phyloP scores from a whole-genome alignment of 2,888 invertebrate genomes.

The Drymonia ruficornis region DNA sequence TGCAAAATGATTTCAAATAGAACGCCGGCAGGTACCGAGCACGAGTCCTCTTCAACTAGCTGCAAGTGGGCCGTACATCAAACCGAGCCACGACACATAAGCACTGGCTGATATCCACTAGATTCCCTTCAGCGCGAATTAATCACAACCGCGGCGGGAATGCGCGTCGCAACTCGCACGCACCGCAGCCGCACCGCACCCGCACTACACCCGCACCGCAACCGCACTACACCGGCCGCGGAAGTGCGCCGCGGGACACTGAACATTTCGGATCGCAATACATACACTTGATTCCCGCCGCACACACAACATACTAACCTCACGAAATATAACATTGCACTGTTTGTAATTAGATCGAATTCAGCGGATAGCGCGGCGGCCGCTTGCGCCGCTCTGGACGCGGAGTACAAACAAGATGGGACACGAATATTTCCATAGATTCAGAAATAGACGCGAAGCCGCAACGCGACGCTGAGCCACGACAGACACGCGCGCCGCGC shows the following conservation, averaged over 20 bases:
- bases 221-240: slow-evolving; percentile 36
- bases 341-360: slow-evolving; percentile 22
- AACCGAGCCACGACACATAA: neutral
- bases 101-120: slow-evolving; percentile 1
- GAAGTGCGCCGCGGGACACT: slow-evolving; percentile 46
- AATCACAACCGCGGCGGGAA: neutral
- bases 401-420: slow-evolving; percentile 52
- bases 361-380: slow-evolving; percentile 11
- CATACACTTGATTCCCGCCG: slow-evolving; percentile 42
- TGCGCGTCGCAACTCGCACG: neutral
- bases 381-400: slow-evolving; percentile 35
- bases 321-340: slow-evolving; percentile 6
- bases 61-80: neutral
- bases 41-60: neutral
- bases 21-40: neutral
- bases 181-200: neutral
- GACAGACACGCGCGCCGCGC: slow-evolving; percentile 17
- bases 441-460: slow-evolving; percentile 61
- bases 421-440: slow-evolving; percentile 69
- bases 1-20: no score
- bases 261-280: slow-evolving; percentile 28
- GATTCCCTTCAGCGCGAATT: neutral
- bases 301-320: slow-evolving; percentile 28
- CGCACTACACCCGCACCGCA: neutral
- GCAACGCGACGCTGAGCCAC: neutral